Evolutionary conservation across 2,113 vertebrate genomes (phyloP).

Genomic region (Hippocampus abdominalis): DNA sequence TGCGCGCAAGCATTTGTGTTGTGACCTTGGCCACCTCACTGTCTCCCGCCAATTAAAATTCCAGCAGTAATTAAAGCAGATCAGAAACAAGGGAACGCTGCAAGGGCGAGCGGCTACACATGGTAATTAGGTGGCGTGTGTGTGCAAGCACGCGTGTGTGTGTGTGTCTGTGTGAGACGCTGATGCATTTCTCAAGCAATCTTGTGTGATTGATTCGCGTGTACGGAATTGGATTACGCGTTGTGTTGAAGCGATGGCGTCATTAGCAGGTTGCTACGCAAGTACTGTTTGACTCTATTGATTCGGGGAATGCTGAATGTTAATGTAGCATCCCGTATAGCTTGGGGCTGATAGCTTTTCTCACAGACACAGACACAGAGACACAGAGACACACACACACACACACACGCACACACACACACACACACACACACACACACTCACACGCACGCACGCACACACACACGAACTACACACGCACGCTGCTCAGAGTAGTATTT

Average conservation of each 20-base stretch:
- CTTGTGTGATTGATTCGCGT: neutral
- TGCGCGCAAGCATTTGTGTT: slow-evolving; percentile 25
- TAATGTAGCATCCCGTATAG: neutral
- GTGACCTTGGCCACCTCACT: slow-evolving; percentile 68
- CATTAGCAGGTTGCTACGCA: neutral
- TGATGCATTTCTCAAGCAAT: slow-evolving; percentile 11
- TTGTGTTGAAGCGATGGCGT: neutral
- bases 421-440: neutral
- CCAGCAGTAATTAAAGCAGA: slow-evolving; percentile 74
- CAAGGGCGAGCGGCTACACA: slow-evolving; percentile 59
- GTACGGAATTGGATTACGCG: neutral
- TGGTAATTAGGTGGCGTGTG: slow-evolving; percentile 64
- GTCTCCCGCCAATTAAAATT: slow-evolving; percentile 77
- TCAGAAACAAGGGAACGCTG: slow-evolving; percentile 67
- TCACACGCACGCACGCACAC: neutral
- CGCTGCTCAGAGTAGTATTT: no score
- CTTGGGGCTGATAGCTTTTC: neutral
- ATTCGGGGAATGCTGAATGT: neutral
- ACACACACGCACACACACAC: neutral
- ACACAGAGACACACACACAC: no score
- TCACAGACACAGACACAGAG: no score
- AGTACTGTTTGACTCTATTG: neutral
- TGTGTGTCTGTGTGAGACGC: neutral
- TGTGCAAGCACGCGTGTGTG: neutral
- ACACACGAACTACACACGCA: neutral